These are phyloP conservation scores for Spilarctia lutea DNA, from an alignment of 2,888 invertebrate species.

Conservation along the genomic window DNA sequence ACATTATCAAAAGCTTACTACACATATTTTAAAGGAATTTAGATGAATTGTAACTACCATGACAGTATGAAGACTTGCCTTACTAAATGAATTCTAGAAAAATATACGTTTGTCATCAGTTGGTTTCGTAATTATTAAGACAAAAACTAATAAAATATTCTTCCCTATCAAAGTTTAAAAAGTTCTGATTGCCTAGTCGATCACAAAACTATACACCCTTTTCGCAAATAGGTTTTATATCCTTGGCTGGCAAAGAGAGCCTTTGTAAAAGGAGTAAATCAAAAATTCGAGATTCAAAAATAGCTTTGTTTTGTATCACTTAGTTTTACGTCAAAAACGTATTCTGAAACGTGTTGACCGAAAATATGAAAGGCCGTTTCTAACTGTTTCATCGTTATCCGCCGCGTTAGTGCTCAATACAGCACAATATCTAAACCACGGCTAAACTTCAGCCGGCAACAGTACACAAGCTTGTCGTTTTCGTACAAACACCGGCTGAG, in stretches of 20 bases:
- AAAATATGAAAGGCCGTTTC: neutral
- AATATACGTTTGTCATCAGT: neutral
- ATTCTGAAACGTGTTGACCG: neutral
- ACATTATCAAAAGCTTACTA: neutral
- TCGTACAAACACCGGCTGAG: constrained; percentile 25
- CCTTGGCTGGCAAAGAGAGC: too few species aligned
- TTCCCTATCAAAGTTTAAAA: neutral
- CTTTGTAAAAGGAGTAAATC: too few species aligned
- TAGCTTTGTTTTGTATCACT: neutral
- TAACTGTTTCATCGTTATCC: neutral
- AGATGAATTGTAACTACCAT: neutral
- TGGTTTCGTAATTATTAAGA: neutral
- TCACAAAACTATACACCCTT: neutral
- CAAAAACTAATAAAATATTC: neutral
- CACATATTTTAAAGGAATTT: neutral
- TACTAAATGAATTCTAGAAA: neutral
- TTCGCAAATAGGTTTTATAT: neutral
- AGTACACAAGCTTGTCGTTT: constrained; percentile 34
- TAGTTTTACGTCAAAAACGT: neutral
- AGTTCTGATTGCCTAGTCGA: neutral
- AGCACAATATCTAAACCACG: neutral
- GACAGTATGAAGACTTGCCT: neutral
- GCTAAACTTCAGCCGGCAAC: constrained; percentile 11
- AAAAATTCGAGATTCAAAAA: too few species aligned
- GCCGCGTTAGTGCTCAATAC: neutral